phyloP scores from a whole-genome alignment of 2,797 vertebrate genomes.

The Melanotaenia nigrans region DNA sequence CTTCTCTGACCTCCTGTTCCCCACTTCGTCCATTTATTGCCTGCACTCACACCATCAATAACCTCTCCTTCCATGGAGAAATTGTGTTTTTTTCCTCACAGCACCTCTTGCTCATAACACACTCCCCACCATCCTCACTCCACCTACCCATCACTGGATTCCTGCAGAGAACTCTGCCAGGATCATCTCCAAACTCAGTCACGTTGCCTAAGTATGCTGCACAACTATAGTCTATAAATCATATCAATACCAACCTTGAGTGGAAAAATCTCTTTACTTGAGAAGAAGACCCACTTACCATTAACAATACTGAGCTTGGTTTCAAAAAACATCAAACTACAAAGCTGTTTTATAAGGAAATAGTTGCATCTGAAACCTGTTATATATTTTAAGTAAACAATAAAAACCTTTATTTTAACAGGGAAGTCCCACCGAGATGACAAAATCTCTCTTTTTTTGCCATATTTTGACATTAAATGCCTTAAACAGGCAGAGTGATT shows the following conservation, averaged over 20 bases:
- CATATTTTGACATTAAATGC: constrained; percentile 5
- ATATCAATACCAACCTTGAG: neutral
- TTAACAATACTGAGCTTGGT: constrained; percentile 17
- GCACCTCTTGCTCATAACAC: neutral
- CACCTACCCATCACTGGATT: neutral
- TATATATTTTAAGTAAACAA: constrained; percentile 46
- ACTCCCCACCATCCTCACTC: neutral
- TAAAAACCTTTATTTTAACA: no score
- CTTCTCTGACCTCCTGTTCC: neutral
- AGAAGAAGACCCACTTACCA: constrained; percentile 12
- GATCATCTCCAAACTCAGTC: neutral
- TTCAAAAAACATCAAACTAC: constrained; percentile 36
- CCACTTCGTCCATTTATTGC: neutral
- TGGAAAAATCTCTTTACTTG: neutral
- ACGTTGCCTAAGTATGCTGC: neutral
- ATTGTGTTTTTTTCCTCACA: neutral
- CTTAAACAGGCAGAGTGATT: constrained; percentile 44
- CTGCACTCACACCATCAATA: neutral
- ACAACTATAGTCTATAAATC: neutral
- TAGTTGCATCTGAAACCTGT: constrained; percentile 3
- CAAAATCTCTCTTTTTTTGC: no score
- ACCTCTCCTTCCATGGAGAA: neutral
- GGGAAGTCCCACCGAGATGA: no score
- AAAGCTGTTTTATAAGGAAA: constrained; percentile 36
- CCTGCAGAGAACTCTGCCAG: neutral